phyloP scores from a whole-genome alignment of 2,113 vertebrate genomes.

The Indicator indicator region DNA sequence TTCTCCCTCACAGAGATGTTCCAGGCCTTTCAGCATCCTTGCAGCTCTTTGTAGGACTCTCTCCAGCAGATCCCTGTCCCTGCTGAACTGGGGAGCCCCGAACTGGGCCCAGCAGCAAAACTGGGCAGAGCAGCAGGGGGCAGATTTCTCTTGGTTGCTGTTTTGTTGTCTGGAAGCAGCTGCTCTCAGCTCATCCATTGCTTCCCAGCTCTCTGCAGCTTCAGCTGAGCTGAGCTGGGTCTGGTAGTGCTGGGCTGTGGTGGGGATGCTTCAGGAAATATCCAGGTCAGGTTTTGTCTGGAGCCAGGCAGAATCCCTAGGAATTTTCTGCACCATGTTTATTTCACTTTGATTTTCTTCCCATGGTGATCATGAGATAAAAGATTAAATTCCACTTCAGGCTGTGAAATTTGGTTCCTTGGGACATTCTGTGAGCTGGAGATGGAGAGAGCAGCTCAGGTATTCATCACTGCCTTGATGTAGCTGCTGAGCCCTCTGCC shows the following conservation, averaged over 20 bases:
- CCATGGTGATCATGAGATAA: neutral
- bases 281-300: neutral
- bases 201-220: neutral
- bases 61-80: too few relatives aligned
- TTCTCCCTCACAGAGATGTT: too few relatives aligned
- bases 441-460: neutral
- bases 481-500: neutral
- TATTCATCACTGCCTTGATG: neutral
- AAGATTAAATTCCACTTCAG: neutral
- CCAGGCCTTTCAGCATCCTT: too few relatives aligned
- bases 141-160: constrained; percentile 40
- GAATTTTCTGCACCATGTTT: constrained; percentile 39
- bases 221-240: neutral
- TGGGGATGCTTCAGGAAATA: constrained; percentile 7
- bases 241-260: neutral
- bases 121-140: neutral
- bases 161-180: constrained; percentile 18
- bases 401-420: neutral
- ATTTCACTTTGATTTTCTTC: constrained; percentile 46
- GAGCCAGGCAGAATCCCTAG: neutral
- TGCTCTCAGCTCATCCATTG: constrained; percentile 26
- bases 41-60: too few relatives aligned
- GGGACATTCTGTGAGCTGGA: neutral
- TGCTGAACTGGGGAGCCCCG: too few relatives aligned
- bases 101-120: too few relatives aligned